A percentile compares a stretch with the other conserved stretches of the same genome.
phyloP scores from a whole-genome alignment of 2,797 vertebrate species.

The Luscinia luscinia region DNA sequence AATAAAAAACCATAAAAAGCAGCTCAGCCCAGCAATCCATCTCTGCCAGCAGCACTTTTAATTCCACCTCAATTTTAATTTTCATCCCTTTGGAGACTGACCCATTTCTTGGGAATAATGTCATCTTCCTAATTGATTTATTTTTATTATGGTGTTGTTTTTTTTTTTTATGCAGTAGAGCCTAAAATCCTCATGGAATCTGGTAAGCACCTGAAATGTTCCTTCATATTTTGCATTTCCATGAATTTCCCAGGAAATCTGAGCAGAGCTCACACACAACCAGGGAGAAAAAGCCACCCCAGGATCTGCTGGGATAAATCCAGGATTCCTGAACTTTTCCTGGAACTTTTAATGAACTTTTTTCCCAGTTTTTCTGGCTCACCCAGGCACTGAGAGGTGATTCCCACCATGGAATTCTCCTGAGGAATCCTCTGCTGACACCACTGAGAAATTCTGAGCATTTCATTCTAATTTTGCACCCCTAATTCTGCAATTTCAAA shows the following conservation, averaged over 20 bases:
- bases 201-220: accelerated
- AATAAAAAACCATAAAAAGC: neutral
- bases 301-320: too few species aligned
- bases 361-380: accelerated
- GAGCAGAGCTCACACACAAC: neutral
- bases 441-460: neutral
- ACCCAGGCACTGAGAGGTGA: neutral
- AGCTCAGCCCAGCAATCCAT: neutral
- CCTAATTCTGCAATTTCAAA: too few species aligned
- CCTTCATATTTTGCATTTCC: neutral
- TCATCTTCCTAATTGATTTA: neutral
- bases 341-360: neutral
- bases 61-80: neutral
- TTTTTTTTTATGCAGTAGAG: neutral
- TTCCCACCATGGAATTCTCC: neutral
- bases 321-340: neutral
- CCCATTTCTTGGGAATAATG: neutral
- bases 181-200: neutral
- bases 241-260: accelerated
- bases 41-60: neutral
- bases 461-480: neutral
- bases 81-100: neutral
- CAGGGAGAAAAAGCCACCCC: neutral
- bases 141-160: neutral
- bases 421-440: neutral